phyloP scores from a whole-genome alignment of 2,888 invertebrate species.

The Parnassius orleans region DNA sequence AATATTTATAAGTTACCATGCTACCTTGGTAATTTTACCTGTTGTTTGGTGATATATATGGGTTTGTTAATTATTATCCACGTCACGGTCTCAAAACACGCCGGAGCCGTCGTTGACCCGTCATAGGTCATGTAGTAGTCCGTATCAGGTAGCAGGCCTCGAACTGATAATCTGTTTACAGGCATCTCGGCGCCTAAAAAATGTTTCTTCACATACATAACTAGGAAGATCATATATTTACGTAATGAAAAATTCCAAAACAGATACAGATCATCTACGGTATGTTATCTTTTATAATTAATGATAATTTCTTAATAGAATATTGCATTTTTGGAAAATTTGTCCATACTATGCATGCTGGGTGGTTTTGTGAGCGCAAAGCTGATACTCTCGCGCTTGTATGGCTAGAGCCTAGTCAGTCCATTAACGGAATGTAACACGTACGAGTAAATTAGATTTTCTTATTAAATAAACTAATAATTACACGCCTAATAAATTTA shows the following conservation, averaged over 20 bases:
- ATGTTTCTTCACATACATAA: slow-evolving; percentile 31
- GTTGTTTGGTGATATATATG: slow-evolving; percentile 98
- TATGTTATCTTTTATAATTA: neutral
- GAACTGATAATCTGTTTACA: slow-evolving; percentile 91
- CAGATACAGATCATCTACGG: neutral
- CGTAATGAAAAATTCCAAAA: neutral
- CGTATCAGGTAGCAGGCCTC: slow-evolving; percentile 94
- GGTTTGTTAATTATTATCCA: slow-evolving; percentile 99
- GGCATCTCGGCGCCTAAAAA: slow-evolving; percentile 89
- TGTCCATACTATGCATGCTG: no score
- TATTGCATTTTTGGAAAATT: no score
- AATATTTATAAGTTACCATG: neutral
- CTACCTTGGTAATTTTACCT: slow-evolving; percentile 80
- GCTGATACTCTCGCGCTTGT: no score
- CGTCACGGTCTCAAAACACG: slow-evolving; percentile 98
- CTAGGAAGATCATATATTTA: neutral
- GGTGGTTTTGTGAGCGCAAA: no score
- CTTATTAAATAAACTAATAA: no score
- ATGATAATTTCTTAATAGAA: neutral
- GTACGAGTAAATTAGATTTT: no score
- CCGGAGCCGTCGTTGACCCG: slow-evolving; percentile 97
- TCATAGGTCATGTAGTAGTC: slow-evolving; percentile 99
- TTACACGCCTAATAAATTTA: no score
- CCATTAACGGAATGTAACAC: no score
- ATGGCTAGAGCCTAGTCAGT: no score